A percentile compares a stretch with the other conserved stretches of the same genome.
Conservation (phyloP, 2,888 invertebrate species). For the Napeogenes inachia region DNA sequence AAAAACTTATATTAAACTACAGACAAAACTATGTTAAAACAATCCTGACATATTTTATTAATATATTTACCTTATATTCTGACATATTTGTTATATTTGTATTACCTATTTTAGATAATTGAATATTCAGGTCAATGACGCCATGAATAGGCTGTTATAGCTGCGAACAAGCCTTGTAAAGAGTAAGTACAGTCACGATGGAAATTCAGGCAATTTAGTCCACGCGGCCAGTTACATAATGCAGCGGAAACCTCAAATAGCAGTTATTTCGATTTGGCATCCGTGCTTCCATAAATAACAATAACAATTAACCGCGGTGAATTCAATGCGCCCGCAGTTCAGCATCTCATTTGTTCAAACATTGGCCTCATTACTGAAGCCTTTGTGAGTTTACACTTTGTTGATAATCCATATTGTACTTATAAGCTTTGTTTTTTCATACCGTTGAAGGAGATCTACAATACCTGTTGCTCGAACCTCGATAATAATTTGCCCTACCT, state of each 20-base stretch:
- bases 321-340: constrained; percentile 27
- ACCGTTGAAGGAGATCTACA: too few relatives aligned
- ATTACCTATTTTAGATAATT: neutral
- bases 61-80: too few relatives aligned
- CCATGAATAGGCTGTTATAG: neutral
- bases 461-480: too few relatives aligned
- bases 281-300: constrained; percentile 30
- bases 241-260: constrained; percentile 30
- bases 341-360: constrained; percentile 30
- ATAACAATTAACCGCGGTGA: constrained; percentile 31
- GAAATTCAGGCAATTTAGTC: constrained; percentile 18
- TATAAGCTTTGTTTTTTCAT: neutral
- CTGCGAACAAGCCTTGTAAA: constrained; percentile 5
- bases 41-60: too few relatives aligned
- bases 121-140: neutral
- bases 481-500: too few relatives aligned
- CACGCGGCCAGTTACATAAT: constrained; percentile 20
- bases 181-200: constrained; percentile 9
- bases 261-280: constrained; percentile 31
- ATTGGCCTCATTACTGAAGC: constrained; percentile 26
- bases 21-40: too few relatives aligned
- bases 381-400: constrained; percentile 12
- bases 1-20: too few relatives aligned
- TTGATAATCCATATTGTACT: neutral
- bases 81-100: neutral